phyloP scores from a whole-genome alignment of 2,797 vertebrate genomes.

The Cuculus canorus region DNA sequence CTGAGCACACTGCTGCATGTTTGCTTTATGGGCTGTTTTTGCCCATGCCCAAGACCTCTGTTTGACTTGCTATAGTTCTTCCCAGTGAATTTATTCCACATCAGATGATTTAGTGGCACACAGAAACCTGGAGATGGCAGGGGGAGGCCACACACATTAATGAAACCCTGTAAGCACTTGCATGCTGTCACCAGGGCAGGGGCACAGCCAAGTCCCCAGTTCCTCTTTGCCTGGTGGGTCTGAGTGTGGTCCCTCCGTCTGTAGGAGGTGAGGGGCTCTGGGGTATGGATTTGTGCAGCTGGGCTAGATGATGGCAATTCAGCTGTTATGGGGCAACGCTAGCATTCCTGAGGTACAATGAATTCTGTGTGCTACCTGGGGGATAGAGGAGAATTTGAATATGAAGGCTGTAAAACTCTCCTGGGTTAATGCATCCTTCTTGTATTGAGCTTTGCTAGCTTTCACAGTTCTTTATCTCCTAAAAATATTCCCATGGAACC shows the following conservation, averaged over 20 bases:
- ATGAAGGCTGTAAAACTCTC: neutral
- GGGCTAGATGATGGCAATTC: neutral
- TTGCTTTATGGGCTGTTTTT: slow-evolving; percentile 57
- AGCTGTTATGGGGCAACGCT: neutral
- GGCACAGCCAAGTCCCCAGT: neutral
- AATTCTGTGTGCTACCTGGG: neutral
- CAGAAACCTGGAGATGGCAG: neutral
- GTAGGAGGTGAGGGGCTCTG: neutral
- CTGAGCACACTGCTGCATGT: slow-evolving; percentile 35
- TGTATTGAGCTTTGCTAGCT: slow-evolving; percentile 10
- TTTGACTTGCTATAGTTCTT: slow-evolving; percentile 53
- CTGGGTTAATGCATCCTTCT: neutral
- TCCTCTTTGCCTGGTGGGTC: neutral
- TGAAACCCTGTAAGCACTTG: neutral
- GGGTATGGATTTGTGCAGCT: neutral
- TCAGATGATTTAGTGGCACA: slow-evolving; percentile 34
- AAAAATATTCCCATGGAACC: slow-evolving; percentile 47
- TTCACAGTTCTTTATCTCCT: slow-evolving; percentile 16
- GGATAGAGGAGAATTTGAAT: neutral
- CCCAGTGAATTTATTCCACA: slow-evolving; percentile 45
- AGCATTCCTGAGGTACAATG: neutral
- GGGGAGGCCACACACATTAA: neutral
- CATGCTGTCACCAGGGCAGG: neutral
- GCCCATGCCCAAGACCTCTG: slow-evolving; percentile 3
- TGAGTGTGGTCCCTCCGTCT: rapidly evolving